Base-by-base conservation (phyloP, 2,113 vertebrate genomes). In the Myanophis thanlyinensis region DNA sequence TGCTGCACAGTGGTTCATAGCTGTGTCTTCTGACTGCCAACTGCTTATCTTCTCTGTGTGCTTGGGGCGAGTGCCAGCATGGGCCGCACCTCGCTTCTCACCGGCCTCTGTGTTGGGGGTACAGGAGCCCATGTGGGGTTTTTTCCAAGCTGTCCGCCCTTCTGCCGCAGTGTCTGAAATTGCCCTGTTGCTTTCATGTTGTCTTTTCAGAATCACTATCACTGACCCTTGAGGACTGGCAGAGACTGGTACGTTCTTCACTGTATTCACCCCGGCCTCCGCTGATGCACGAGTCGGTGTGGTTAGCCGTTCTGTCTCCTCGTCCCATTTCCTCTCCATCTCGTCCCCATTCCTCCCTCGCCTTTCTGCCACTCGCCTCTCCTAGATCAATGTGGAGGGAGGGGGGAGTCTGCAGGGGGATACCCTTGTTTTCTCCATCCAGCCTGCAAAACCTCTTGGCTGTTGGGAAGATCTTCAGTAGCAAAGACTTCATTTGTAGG, bases 181-280 rank as follows among this genome's bases (percentile, higher is more conserved):
- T 98, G 97, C 97, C 98, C 97, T 98, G 98, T 98, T 98, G 97
- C 98, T 98, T 98, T 98, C 98, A 93, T 98, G 97, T 98, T 99
- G 98, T 98, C 98, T 98, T 80, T 98, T 98, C 99, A 99, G 99
- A 99, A 99, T 99, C 98, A 99, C 99, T 98, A 98, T 99, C 98
- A 99, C 98, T 99, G 99, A 99, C 98, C 98, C 98, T 95, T 99
- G 99, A 99, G 98, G 99, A 99, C 95, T 97, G 98, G 97, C 98
- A 96, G 96, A 97, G 97, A 98, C 97, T 99, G 73, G 99, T 99
- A 99, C 96, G 99, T 99, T 97, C 94, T 95, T 97, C 97, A 95
- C 97, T 98, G 90, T 91, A 40, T 94, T 13, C 67, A 67, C 62
- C 87, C 67, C 67, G 11, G 53, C 49, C 87, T 86, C 51, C 96